Conservation (phyloP, 2,888 invertebrate genomes). For the Lasioglossum leucozonium region DNA sequence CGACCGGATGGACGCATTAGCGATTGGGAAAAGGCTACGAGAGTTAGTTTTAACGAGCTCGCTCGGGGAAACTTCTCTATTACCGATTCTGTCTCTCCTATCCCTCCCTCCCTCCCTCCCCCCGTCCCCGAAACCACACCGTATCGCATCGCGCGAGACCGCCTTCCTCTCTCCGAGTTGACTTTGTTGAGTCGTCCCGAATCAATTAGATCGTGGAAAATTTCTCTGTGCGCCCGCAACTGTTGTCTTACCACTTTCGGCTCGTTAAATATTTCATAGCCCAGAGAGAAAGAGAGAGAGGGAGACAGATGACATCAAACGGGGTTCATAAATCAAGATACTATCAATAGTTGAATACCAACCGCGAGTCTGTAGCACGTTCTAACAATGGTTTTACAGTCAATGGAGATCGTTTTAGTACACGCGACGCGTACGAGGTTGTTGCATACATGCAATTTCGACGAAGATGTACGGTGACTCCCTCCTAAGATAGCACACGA, state of each 20-base stretch:
- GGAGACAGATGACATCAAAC: background rate
- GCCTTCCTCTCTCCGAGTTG: constrained; percentile 7
- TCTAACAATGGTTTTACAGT: background rate
- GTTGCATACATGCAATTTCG: too few species aligned
- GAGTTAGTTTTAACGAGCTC: constrained; percentile 81
- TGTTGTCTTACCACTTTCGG: constrained; percentile 11
- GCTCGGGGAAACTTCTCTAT: constrained; percentile 65
- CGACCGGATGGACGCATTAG: constrained; percentile 81
- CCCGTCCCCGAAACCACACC: background rate
- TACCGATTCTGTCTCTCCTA: constrained; percentile 22
- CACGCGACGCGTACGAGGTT: background rate
- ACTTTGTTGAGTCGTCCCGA: constrained; percentile 7
- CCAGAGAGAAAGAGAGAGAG: too few species aligned
- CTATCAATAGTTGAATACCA: background rate
- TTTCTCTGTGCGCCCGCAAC: background rate
- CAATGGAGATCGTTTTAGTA: background rate
- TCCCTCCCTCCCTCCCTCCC: too few species aligned
- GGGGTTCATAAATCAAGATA: background rate
- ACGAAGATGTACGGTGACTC: too few species aligned
- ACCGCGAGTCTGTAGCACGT: background rate
- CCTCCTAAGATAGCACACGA: too few species aligned
- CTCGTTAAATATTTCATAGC: background rate
- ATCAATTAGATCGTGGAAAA: constrained; percentile 19
- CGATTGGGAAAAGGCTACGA: constrained; percentile 80
- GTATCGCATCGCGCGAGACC: background rate